Evolutionary conservation across 1,140 invertebrate genomes (phyloP), one percentile per base, ranked within the genome.

Genomic region (Muscidifurax raptorellus): DNA sequence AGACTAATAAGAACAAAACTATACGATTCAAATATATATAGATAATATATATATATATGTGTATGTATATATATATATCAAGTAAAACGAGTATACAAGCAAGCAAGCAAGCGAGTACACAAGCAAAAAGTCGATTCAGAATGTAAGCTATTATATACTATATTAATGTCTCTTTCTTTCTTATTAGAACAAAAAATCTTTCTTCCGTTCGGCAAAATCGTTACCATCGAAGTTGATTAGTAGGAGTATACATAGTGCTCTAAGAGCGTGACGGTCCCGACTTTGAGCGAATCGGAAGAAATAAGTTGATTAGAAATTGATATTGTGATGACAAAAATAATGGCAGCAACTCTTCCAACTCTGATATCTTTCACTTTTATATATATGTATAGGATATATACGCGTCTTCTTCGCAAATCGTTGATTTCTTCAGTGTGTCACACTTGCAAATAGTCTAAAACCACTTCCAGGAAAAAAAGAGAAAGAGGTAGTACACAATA

Each of bases 61-160:
- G n/a, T n/a, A n/a, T n/a, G n/a, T n/a, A n/a, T n/a, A n/a, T n/a
- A 84, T 36, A 74, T 76, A 86, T 47, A 30, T 74, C 5, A 25
- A 86, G 36, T 83, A 86, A 78, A 69, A 84, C 75, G 71, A 78
- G 85, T 81, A 84, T 83, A 84, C 82, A 86, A 84, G 85, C 85
- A 86, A 84, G 85, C 85, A 86, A 84, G 77, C 82, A 86, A 86
- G 85, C 85, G 71, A 84, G 85, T 84, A 86, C 82, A 83, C 85
- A 86, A 84, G 82, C 85, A 83, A 77, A 80, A 36, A 76, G 79
- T 82, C 32, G 32, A 15, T 44, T 78, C 12, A 85, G 64, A 64
- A 82, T 1, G 52, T 59, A 59, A 82, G 74, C 80, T 79, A 82
- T n/a, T 64, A 81, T 47, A 59, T 72, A 72, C 10, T 30, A 72